Percentiles rank a stretch among this genome's conserved stretches.
Evolutionary conservation across 2,797 vertebrate genomes (phyloP).

Genomic region (Sternotherus odoratus): DNA sequence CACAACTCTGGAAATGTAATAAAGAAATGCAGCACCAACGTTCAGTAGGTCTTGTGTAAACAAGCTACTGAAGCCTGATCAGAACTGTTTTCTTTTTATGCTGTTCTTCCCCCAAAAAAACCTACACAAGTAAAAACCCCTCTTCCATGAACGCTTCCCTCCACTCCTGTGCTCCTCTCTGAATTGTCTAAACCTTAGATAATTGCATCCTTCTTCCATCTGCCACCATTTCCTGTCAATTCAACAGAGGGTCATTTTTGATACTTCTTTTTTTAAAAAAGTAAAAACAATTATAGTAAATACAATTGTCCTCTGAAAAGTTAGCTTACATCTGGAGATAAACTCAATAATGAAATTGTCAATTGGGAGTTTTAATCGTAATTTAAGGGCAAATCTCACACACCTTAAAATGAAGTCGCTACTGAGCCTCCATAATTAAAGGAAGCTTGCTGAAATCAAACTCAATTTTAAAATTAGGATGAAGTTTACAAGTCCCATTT

Average conservation of each 20-base stretch:
- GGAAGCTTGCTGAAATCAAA: neutral
- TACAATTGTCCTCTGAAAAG: neutral
- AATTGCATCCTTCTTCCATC: neutral
- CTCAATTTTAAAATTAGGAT: neutral
- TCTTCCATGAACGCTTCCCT: accelerated
- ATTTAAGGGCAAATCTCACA: neutral
- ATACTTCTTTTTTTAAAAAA: neutral
- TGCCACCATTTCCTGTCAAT: neutral
- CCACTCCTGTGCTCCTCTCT: neutral
- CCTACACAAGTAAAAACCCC: neutral
- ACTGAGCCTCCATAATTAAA: neutral
- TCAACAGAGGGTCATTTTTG: neutral
- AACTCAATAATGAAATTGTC: neutral
- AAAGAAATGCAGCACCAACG: accelerated
- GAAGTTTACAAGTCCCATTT: neutral
- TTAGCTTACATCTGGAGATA: neutral
- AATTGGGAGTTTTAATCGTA: neutral
- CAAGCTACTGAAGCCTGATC: accelerated
- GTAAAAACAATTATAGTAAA: neutral
- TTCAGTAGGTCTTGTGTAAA: accelerated
- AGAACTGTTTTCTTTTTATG: accelerated
- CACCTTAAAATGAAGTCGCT: neutral
- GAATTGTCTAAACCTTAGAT: neutral
- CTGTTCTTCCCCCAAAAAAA: accelerated
- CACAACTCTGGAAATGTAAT: accelerated